phyloP scores from a whole-genome alignment of 2,113 vertebrate species.

The Hippocampus comes region DNA sequence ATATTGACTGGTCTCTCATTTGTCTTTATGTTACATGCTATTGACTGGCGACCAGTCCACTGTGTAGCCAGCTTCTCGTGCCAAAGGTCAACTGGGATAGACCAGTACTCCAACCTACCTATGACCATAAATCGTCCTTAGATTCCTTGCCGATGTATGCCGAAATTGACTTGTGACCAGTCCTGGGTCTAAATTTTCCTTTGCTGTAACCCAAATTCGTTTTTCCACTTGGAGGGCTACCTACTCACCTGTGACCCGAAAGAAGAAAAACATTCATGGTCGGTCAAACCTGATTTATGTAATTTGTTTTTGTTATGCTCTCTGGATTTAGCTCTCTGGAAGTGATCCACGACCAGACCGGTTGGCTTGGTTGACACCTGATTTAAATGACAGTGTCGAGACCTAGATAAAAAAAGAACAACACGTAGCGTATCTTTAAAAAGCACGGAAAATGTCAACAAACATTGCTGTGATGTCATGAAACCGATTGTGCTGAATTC shows the following conservation, averaged over 20 bases:
- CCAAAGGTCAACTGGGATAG: no score
- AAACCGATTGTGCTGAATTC: not conserved
- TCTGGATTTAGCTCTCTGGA: not conserved
- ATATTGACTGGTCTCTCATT: no score
- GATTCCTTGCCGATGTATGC: no score
- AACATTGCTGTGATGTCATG: not conserved
- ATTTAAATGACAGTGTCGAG: no score
- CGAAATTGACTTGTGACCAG: no score
- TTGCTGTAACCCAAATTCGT: not conserved
- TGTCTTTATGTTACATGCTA: no score
- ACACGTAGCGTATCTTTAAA: not conserved
- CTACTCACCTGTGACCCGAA: not conserved
- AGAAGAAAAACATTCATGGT: not conserved
- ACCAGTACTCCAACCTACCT: no score
- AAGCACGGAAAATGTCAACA: not conserved
- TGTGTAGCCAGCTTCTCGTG: no score
- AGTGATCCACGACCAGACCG: not conserved
- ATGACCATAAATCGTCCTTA: no score
- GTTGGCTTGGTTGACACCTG: not conserved
- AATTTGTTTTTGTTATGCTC: not conserved
- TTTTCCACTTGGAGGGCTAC: not conserved
- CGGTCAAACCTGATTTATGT: not conserved
- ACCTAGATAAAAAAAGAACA: not conserved
- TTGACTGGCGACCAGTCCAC: no score
- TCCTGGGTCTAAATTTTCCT: not conserved